Percentiles rank a stretch among this genome's conserved stretches.
Evolutionary conservation across 2,797 vertebrate genomes (phyloP).

Genomic region (Spinus olivaceus): DNA sequence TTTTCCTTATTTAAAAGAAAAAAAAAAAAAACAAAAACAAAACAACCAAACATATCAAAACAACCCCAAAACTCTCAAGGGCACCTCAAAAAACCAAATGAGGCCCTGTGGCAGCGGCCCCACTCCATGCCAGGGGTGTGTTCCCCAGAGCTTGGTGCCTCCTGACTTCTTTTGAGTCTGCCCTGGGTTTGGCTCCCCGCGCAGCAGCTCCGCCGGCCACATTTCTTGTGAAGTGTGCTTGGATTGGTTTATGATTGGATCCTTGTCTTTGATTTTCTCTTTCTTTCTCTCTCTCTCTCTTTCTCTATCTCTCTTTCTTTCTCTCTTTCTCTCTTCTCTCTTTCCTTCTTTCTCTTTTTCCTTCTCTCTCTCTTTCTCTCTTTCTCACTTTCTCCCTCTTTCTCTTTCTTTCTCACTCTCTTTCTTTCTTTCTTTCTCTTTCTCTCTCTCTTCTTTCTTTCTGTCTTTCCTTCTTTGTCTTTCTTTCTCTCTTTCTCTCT

Average conservation of each 20-base stretch:
- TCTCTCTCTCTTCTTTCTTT: too few species aligned
- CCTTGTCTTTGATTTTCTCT: constrained; percentile 28
- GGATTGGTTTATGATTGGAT: constrained; percentile 65
- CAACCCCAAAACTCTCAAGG: constrained; percentile 7
- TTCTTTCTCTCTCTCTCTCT: rapidly evolving
- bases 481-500: rapidly evolving
- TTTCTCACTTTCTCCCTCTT: too few species aligned
- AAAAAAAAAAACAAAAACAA: neutral
- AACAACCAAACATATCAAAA: neutral
- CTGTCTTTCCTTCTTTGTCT: too few species aligned
- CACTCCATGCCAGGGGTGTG: neutral
- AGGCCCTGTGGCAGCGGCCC: constrained; percentile 2
- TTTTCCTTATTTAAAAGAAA: neutral
- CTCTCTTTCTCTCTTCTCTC: too few species aligned
- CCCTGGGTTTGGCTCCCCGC: constrained; percentile 76
- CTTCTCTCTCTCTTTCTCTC: too few species aligned
- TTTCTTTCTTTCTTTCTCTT: too few species aligned
- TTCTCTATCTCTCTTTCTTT: rapidly evolving
- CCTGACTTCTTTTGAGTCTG: constrained; percentile 65
- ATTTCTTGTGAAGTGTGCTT: constrained; percentile 74
- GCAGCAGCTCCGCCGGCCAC: constrained; percentile 76
- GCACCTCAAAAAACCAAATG: constrained; percentile 41
- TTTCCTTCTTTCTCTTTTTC: too few species aligned
- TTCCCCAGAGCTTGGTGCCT: constrained; percentile 23
- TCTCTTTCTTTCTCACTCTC: too few species aligned